Percentiles rank a stretch among this genome's conserved stretches.
Evolutionary conservation across 2,113 vertebrate genomes (phyloP).

Genomic region (Rhinoptilus africanus): DNA sequence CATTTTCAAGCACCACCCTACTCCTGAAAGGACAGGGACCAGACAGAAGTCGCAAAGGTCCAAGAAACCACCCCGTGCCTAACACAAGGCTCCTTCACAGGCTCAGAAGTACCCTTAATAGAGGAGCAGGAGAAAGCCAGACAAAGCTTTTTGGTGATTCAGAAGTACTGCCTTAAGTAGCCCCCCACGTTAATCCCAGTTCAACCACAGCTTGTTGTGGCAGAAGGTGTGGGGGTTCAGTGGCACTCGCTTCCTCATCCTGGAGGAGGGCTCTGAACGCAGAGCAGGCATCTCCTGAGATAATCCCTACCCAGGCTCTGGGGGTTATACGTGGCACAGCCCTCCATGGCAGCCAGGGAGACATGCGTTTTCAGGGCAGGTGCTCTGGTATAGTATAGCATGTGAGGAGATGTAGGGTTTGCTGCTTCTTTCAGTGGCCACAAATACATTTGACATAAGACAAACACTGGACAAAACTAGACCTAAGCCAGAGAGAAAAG

Average conservation of each 20-base stretch:
- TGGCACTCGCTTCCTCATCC: not conserved
- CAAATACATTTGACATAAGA: not conserved
- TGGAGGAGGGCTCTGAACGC: not conserved
- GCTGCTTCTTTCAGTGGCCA: not conserved
- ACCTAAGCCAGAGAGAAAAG: not conserved
- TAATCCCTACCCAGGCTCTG: not conserved
- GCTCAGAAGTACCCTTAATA: not conserved
- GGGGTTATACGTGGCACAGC: not conserved
- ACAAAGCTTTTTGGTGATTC: not conserved
- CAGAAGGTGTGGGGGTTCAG: not conserved
- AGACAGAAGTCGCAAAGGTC: not conserved
- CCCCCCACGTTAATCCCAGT: fast-evolving
- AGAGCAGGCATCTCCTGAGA: not conserved
- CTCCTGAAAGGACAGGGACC: not conserved
- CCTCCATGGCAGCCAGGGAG: not conserved
- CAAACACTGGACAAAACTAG: not conserved
- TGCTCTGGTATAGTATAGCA: not conserved
- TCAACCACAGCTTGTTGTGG: not conserved
- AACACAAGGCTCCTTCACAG: not conserved
- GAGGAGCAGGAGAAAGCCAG: not conserved
- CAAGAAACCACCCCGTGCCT: not conserved
- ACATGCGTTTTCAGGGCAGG: fast-evolving
- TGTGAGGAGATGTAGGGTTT: not conserved
- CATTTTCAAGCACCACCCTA: not conserved
- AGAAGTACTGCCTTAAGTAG: not conserved